A percentile compares a stretch with the other conserved stretches of the same genome.
Evolutionary conservation across 1,140 invertebrate genomes (phyloP).

Genomic region (Papilio polytes): DNA sequence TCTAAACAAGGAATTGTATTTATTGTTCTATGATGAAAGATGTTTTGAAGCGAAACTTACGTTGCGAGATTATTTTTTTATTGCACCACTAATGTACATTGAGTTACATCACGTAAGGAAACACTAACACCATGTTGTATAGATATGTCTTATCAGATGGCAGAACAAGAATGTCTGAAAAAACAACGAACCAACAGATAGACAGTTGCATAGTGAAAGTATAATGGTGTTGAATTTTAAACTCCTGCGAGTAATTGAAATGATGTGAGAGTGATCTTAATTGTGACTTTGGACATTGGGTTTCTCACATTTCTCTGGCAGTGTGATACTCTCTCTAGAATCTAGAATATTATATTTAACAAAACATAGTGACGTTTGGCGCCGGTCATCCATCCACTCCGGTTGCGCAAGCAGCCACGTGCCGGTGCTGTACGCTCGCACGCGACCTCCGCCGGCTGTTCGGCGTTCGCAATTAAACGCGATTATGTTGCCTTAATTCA

Average conservation of each 20-base stretch:
- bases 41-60: background rate
- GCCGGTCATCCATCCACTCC: background rate
- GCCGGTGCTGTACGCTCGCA: background rate
- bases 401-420: background rate
- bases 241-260: background rate
- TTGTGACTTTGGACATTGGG: background rate
- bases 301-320: background rate
- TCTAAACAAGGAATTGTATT: constrained; percentile 8
- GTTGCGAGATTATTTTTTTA: constrained; percentile 5
- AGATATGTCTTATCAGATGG: constrained; percentile 14
- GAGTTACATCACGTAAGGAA: background rate
- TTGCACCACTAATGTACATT: background rate
- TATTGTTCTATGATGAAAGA: constrained; percentile 16
- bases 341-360: background rate
- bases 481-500: constrained; percentile 30
- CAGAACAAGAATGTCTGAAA: background rate
- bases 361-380: background rate
- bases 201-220: background rate
- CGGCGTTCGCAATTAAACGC: constrained; percentile 14
- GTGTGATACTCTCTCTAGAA: background rate
- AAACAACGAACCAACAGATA: background rate
- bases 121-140: background rate
- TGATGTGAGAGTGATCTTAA: background rate
- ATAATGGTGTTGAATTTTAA: background rate
- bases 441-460: constrained; percentile 1